Percentiles rank a stretch among this genome's conserved stretches.
These are phyloP conservation scores for Pardosa pseudoannulata DNA, from an alignment of 2,888 invertebrate genomes.

Conservation along the genomic window DNA sequence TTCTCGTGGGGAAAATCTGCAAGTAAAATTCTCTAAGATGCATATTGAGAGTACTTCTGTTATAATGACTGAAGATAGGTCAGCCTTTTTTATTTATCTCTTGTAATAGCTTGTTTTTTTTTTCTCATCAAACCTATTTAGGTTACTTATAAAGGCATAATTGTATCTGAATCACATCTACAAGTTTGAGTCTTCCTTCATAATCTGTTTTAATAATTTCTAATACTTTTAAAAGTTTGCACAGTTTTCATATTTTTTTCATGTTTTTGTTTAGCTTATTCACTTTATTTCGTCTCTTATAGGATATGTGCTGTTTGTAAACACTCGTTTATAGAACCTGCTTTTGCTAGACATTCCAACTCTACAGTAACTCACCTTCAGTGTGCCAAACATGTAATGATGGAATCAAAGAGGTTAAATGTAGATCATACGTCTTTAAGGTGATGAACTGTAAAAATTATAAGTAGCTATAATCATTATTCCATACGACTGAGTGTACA, in stretches of 20 bases:
- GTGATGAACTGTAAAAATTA: slow-evolving; percentile 7
- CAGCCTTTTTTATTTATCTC: slow-evolving; percentile 66
- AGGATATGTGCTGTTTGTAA: slow-evolving; percentile 79
- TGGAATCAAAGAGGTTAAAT: background rate
- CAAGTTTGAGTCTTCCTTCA: too few relatives aligned
- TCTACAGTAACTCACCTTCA: slow-evolving; percentile 64
- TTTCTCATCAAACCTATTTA: too few relatives aligned
- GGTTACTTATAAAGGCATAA: too few relatives aligned
- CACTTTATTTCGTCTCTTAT: slow-evolving; percentile 73
- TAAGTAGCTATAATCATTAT: background rate
- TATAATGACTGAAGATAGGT: slow-evolving; percentile 78
- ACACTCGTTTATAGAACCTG: slow-evolving; percentile 77
- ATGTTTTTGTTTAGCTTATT: background rate
- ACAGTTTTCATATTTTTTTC: too few relatives aligned
- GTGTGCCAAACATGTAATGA: slow-evolving; percentile 63
- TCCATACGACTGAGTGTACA: background rate
- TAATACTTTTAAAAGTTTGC: too few relatives aligned
- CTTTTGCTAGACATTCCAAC: slow-evolving; percentile 80
- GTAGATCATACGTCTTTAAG: background rate
- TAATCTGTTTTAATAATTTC: too few relatives aligned
- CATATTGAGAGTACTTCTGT: slow-evolving; percentile 76
- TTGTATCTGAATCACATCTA: too few relatives aligned
- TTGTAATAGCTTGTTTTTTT: too few relatives aligned
- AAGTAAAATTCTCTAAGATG: slow-evolving; percentile 77
- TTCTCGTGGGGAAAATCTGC: slow-evolving; percentile 78